These are phyloP conservation scores for Gobio gobio DNA, from an alignment of 2,113 vertebrate species.

Conservation along the genomic window DNA sequence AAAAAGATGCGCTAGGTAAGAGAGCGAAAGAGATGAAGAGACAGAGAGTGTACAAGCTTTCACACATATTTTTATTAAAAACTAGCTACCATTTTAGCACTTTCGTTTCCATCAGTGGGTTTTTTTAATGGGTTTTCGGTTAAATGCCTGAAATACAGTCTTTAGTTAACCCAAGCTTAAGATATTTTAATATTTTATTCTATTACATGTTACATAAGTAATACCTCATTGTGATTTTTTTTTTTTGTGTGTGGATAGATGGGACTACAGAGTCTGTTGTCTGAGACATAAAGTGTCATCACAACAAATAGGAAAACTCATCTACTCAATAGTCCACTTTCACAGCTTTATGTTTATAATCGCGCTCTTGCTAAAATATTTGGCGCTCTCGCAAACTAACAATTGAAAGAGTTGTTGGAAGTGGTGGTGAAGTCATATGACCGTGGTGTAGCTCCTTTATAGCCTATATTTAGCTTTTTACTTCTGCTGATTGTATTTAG, in stretches of 20 bases:
- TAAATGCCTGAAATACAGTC: not conserved
- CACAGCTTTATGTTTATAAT: not conserved
- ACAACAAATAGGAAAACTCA: not conserved
- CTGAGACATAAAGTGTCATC: not conserved
- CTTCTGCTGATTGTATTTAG: not conserved
- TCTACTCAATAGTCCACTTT: not conserved
- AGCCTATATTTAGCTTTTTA: not conserved
- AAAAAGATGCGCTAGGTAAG: conserved; percentile 82
- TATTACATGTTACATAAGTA: no score
- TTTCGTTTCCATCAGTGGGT: not conserved
- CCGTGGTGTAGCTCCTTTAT: not conserved
- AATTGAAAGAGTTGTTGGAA: not conserved
- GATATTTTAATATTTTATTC: not conserved
- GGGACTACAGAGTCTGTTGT: no score
- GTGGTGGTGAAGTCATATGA: not conserved
- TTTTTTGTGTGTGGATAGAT: no score
- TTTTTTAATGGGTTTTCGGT: not conserved
- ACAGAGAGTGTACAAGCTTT: not conserved
- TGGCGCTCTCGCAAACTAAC: not conserved
- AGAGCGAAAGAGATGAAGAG: not conserved
- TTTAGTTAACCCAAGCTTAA: no score
- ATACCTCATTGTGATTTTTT: no score
- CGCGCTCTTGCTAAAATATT: not conserved
- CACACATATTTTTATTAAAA: not conserved
- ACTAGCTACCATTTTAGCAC: not conserved